Conservation (phyloP, 2,888 invertebrate genomes). For the Smittia aterrima region DNA sequence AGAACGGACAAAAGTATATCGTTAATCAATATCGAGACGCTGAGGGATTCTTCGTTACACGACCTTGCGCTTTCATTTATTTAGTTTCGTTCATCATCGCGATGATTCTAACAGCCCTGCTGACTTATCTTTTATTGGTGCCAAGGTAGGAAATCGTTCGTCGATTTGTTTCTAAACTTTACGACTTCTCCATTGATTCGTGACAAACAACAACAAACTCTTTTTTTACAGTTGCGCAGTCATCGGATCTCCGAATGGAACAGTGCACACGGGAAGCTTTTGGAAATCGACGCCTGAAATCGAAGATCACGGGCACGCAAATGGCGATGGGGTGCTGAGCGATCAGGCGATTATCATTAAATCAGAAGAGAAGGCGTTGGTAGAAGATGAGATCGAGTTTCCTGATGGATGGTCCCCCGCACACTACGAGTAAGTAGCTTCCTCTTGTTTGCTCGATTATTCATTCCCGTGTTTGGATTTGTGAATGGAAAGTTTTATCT, state of each 20-base stretch:
- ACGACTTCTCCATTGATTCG: background rate
- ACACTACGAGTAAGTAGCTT: conserved; percentile 51
- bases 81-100: conserved; percentile 48
- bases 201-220: conserved; percentile 42
- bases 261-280: conserved; percentile 30
- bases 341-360: conserved; percentile 29
- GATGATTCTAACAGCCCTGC: conserved; percentile 48
- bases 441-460: background rate
- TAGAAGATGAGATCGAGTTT: conserved; percentile 48
- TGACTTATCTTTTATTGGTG: conserved; percentile 52
- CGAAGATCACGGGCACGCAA: background rate
- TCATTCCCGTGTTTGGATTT: conserved; percentile 6
- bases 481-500: too few relatives aligned
- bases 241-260: background rate
- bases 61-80: conserved; percentile 46
- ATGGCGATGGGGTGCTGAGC: conserved; percentile 32
- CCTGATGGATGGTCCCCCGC: conserved; percentile 53
- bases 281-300: conserved; percentile 2
- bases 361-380: conserved; percentile 26
- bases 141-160: conserved; percentile 43
- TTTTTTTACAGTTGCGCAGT: conserved; percentile 16
- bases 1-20: conserved; percentile 55
- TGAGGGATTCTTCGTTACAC: conserved; percentile 51
- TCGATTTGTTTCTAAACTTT: background rate
- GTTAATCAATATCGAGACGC: conserved; percentile 50